phyloP scores from a whole-genome alignment of 2,888 invertebrate species.

The Aquatica leii region DNA sequence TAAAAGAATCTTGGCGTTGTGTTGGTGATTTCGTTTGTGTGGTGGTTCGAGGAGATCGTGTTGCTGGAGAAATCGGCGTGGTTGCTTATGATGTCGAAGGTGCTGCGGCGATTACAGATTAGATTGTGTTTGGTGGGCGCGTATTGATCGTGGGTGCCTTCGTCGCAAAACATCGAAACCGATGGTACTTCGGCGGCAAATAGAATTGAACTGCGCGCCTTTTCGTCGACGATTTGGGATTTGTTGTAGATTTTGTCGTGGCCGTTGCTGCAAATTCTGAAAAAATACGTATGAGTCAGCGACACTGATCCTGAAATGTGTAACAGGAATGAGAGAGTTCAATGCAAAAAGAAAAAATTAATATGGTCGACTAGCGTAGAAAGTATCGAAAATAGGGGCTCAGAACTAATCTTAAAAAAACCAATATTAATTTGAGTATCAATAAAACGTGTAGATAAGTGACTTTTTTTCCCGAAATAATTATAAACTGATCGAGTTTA shows the following conservation, averaged over 20 bases:
- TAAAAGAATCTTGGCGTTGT: constrained; percentile 63
- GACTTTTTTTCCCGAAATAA: too few relatives aligned
- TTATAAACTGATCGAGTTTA: too few relatives aligned
- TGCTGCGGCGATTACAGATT: constrained; percentile 67
- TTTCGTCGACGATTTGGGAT: constrained; percentile 57
- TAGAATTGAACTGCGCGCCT: constrained; percentile 64
- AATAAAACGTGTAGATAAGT: too few relatives aligned
- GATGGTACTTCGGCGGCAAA: constrained; percentile 63
- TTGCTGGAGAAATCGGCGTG: constrained; percentile 63
- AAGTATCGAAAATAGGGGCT: too few relatives aligned
- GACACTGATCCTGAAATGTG: too few relatives aligned
- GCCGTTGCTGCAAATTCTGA: constrained; percentile 51
- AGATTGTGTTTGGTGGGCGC: constrained; percentile 74
- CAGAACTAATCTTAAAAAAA: too few relatives aligned
- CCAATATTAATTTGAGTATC: too few relatives aligned
- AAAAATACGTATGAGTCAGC: too few relatives aligned
- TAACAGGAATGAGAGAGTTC: too few relatives aligned
- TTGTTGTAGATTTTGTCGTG: too few relatives aligned
- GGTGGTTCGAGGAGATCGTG: constrained; percentile 44
- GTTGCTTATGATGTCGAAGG: constrained; percentile 66
- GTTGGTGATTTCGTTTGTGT: constrained; percentile 56
- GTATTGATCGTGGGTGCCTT: constrained; percentile 67
- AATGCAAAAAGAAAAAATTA: too few relatives aligned
- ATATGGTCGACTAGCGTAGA: too few relatives aligned
- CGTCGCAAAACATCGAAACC: constrained; percentile 70